Conservation (phyloP, 2,113 vertebrate species). For the Corythornis vintsioides region DNA sequence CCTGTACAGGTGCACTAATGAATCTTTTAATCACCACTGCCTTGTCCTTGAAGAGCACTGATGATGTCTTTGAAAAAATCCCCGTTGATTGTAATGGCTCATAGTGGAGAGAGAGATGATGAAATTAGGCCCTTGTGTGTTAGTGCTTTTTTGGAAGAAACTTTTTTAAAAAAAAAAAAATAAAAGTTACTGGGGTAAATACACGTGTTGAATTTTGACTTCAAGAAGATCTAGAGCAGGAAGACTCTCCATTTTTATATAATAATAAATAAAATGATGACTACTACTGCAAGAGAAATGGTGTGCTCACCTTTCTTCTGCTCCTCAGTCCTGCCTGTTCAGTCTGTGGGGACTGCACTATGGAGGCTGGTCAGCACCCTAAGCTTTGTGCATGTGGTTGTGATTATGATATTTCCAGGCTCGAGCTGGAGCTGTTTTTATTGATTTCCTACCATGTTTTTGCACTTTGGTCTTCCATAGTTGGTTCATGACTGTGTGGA, state of each 20-base stretch:
- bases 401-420: neutral
- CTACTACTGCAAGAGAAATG: neutral
- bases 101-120: neutral
- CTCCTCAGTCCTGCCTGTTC: accelerated
- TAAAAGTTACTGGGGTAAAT: neutral
- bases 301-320: accelerated
- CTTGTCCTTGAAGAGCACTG: neutral
- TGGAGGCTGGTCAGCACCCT: neutral
- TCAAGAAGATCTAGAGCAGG: neutral
- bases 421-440: neutral
- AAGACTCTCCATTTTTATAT: neutral
- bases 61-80: neutral
- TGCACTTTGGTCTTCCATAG: neutral
- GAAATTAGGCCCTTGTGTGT: neutral
- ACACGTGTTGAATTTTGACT: neutral
- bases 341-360: accelerated
- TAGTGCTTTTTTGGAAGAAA: neutral
- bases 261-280: neutral
- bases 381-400: accelerated
- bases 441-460: neutral
- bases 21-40: neutral
- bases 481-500: neutral
- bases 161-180: neutral
- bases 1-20: neutral
- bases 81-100: neutral